Conservation (phyloP, 2,888 invertebrate species). For the Synanthedon andrenaeformis region DNA sequence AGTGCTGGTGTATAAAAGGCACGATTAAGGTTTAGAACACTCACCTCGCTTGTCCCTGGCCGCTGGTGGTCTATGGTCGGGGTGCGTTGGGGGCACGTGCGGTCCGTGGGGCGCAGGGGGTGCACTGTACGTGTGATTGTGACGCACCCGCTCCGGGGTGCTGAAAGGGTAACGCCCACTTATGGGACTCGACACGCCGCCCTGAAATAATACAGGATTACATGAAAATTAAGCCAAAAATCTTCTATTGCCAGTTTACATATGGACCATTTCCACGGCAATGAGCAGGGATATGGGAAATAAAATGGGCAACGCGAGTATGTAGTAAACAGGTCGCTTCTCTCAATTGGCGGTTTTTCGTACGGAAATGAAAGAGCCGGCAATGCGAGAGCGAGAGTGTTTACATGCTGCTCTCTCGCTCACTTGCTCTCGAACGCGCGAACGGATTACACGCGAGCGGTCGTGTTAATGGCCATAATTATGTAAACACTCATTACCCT, state of each 20-base stretch:
- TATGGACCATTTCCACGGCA: too few relatives aligned
- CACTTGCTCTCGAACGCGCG: too few relatives aligned
- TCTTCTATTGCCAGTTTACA: too few relatives aligned
- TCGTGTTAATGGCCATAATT: too few relatives aligned
- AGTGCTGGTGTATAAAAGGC: too few relatives aligned
- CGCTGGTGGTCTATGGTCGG: conserved; percentile 67
- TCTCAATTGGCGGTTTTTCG: neutral
- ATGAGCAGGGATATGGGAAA: neutral
- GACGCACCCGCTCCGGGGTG: conserved; percentile 74
- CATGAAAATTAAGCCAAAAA: neutral
- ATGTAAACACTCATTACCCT: too few relatives aligned
- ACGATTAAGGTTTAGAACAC: neutral
- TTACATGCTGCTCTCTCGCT: too few relatives aligned
- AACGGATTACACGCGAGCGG: too few relatives aligned
- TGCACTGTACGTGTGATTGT: conserved; percentile 90
- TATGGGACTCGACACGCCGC: conserved; percentile 14
- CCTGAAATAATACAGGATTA: conserved; percentile 9
- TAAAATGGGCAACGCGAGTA: neutral
- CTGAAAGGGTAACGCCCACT: conserved; percentile 20
- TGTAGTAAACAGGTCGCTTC: too few relatives aligned
- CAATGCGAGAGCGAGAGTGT: too few relatives aligned
- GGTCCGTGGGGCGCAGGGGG: conserved; percentile 51
- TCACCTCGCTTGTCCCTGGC: conserved; percentile 77
- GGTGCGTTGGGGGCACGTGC: conserved; percentile 66
- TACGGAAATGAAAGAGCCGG: too few relatives aligned